Evolutionary conservation across 2,797 vertebrate genomes (phyloP).

Genomic region (Nasua narica): DNA sequence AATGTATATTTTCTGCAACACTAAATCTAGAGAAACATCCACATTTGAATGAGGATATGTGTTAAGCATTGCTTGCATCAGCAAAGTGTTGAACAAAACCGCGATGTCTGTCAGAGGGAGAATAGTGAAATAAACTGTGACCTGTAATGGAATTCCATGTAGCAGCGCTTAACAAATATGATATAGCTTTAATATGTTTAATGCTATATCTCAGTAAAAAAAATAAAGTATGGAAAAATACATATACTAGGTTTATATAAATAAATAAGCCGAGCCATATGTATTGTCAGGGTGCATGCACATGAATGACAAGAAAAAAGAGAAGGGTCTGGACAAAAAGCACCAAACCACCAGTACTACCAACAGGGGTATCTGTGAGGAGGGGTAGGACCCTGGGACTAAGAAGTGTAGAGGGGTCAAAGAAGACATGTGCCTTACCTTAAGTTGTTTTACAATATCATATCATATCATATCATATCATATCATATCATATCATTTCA

Average conservation of each 20-base stretch:
- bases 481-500: no score
- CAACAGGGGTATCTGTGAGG: fast-evolving
- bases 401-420: not conserved
- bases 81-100: not conserved
- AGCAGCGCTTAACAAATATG: not conserved
- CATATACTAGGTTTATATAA: not conserved
- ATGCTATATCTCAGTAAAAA: not conserved
- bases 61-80: not conserved
- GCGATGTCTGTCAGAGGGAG: not conserved
- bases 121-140: not conserved
- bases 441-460: not conserved
- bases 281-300: not conserved
- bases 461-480: no score
- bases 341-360: not conserved
- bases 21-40: not conserved
- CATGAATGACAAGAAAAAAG: not conserved
- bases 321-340: not conserved
- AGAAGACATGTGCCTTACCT: not conserved
- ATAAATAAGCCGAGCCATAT: not conserved
- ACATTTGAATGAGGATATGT: not conserved
- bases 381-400: not conserved
- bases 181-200: not conserved
- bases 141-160: not conserved
- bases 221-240: not conserved
- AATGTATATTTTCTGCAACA: not conserved